Evolutionary conservation across 2,888 invertebrate genomes (phyloP), one percentile per base, ranked within the genome.

Genomic region (Chrysodeixis includens): DNA sequence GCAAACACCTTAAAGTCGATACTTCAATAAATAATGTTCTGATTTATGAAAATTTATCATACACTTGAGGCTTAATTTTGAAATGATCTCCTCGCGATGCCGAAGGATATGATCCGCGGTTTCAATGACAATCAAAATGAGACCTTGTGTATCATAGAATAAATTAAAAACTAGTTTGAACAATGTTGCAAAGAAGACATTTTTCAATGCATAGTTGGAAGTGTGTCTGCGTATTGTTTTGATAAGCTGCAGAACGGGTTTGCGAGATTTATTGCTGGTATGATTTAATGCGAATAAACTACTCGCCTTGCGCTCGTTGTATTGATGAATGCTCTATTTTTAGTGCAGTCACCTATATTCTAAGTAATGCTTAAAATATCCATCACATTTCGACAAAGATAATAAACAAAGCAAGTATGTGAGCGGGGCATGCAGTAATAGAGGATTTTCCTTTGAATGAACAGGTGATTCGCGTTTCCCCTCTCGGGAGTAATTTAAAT

Each of bases 221-320:
- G 93, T 94, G 94, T 95, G 94, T 94, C 93, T 93, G 94, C 90
- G 94, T 94, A 95, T 95, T 95, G 95, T 95, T 95, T 95, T 95
- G 95, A 95, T 95, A 95, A 94, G 95, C 94, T 94, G 93, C 86
- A 89, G 89, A 95, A 94, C 95, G 92, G 92, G 95, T 95, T 95
- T 91, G 90, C 84, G 83, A 91, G 93, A 95, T 95, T 95, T 95
- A 95, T 93, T 90, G 89, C 88, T 89, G 86, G 92, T 90, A 92
- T 95, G 95, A 95, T 95, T 95, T 95, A 95, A 95, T 92, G 93
- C 91, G 95, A 95, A 94, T 94, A 94, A 93, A 94, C 93, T 92
- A 94, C 92, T 93, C 88, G 91, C 88, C 84, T 90, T 88, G 89
- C 89, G 86, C 90, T 90, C 88, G 88, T 88, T 89, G 89, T 90